Percentiles rank a stretch among this genome's conserved stretches.
phyloP scores from a whole-genome alignment of 1,140 invertebrate species.

The Maniola jurtina region DNA sequence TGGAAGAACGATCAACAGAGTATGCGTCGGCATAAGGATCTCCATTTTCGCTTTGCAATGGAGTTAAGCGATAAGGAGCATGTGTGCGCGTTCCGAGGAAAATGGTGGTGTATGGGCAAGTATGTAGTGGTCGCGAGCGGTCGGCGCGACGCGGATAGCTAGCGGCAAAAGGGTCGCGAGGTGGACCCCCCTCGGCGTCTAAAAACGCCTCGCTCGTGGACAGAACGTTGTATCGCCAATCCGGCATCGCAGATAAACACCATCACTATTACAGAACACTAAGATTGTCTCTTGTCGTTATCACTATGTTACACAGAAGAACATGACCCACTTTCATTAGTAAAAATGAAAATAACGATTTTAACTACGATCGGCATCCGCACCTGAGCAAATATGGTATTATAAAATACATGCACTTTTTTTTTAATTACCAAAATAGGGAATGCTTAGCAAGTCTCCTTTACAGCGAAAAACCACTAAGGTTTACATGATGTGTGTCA shows the following conservation, averaged over 20 bases:
- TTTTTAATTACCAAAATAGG: no score
- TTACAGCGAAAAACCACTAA: no score
- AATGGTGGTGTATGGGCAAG: conserved; percentile 72
- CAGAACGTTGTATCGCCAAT: conserved; percentile 78
- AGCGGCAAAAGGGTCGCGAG: conserved; percentile 60
- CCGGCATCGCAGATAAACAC: conserved; percentile 69
- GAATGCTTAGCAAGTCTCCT: no score
- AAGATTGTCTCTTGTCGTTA: conserved; percentile 34
- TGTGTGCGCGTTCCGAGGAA: conserved; percentile 61
- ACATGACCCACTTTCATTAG: conserved; percentile 46
- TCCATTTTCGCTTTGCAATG: conserved; percentile 51
- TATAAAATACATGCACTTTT: no score
- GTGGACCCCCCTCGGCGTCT: conserved; percentile 51
- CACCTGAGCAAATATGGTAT: conserved; percentile 46
- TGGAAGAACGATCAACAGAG: conserved; percentile 76
- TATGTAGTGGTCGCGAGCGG: conserved; percentile 59
- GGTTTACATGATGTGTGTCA: no score
- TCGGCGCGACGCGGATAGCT: conserved; percentile 70
- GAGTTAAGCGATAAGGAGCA: conserved; percentile 52
- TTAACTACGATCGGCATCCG: conserved; percentile 51
- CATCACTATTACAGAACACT: conserved; percentile 56
- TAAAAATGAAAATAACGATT: conserved; percentile 38
- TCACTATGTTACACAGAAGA: conserved; percentile 33
- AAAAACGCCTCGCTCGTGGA: conserved; percentile 76
- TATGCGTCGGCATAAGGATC: conserved; percentile 68